phyloP scores from a whole-genome alignment of 2,888 invertebrate species.

The Harpalus rufipes region DNA sequence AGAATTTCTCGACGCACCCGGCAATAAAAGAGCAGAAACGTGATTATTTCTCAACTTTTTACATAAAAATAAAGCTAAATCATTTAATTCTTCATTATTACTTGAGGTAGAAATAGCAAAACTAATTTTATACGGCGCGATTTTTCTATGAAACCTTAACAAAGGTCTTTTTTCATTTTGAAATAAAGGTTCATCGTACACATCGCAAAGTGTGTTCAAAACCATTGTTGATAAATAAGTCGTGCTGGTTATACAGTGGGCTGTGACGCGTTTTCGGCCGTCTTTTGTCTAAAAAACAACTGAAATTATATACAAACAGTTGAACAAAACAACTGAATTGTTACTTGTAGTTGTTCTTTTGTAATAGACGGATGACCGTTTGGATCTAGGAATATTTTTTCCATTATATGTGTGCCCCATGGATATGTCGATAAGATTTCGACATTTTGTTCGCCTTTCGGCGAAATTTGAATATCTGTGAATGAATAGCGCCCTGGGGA shows the following conservation, averaged over 20 bases:
- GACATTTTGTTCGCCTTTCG: conserved; percentile 77
- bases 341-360: conserved; percentile 71
- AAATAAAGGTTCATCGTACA: conserved; percentile 78
- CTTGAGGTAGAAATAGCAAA: conserved; percentile 78
- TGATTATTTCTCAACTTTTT: conserved; percentile 78
- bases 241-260: conserved; percentile 77
- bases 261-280: conserved; percentile 74
- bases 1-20: conserved; percentile 73
- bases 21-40: conserved; percentile 75
- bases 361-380: conserved; percentile 70
- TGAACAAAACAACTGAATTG: neutral
- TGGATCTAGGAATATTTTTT: conserved; percentile 79
- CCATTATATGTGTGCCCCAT: conserved; percentile 82
- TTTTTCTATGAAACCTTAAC: conserved; percentile 83
- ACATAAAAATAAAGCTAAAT: conserved; percentile 80
- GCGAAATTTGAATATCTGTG: conserved; percentile 80
- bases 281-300: conserved; percentile 74
- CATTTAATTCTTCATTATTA: conserved; percentile 77
- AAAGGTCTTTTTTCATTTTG: conserved; percentile 76
- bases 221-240: conserved; percentile 79
- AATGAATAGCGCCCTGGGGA: conserved; percentile 85
- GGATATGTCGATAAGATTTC: conserved; percentile 84
- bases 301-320: conserved; percentile 22
- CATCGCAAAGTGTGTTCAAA: conserved; percentile 81
- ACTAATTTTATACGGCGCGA: conserved; percentile 88